Conservation (phyloP, 2,888 invertebrate species). For the Monochamus alternatus region DNA sequence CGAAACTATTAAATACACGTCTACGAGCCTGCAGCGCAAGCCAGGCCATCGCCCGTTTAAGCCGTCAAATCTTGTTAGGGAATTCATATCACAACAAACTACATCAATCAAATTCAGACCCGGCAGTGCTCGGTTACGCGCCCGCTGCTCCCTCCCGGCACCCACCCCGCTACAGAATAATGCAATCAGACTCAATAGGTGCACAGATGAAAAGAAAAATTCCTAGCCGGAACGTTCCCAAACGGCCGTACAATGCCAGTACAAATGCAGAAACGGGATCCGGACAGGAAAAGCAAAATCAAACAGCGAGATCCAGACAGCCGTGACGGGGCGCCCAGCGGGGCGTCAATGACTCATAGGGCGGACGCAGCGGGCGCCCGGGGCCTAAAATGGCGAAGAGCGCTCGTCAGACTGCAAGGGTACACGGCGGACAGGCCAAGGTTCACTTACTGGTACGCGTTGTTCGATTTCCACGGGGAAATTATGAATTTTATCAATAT, state of each 20-base stretch:
- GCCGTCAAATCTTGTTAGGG: neutral
- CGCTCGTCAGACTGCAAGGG: constrained; percentile 14
- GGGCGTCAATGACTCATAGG: constrained; percentile 49
- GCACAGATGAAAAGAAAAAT: constrained; percentile 30
- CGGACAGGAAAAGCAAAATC: constrained; percentile 47
- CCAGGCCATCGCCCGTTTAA: neutral
- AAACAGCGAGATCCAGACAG: constrained; percentile 43
- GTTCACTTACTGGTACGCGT: neutral
- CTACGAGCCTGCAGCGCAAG: neutral
- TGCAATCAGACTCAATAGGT: constrained; percentile 33
- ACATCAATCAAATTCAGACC: constrained; percentile 21
- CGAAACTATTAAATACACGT: neutral
- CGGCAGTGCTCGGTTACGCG: constrained; percentile 1
- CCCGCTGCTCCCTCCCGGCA: neutral
- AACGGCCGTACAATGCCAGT: constrained; percentile 34
- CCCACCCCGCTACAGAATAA: constrained; percentile 25
- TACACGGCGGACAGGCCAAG: neutral
- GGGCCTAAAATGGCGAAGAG: constrained; percentile 26
- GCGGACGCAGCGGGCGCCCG: constrained; percentile 36
- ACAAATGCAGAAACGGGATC: constrained; percentile 37
- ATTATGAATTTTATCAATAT: no score
- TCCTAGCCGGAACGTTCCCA: constrained; percentile 25
- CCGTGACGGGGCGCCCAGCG: constrained; percentile 45
- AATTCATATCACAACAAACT: constrained; percentile 10
- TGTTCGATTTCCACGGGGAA: no score